A percentile compares a stretch with the other conserved stretches of the same genome.
phyloP scores from a whole-genome alignment of 2,113 vertebrate genomes.

The Laticauda colubrina region DNA sequence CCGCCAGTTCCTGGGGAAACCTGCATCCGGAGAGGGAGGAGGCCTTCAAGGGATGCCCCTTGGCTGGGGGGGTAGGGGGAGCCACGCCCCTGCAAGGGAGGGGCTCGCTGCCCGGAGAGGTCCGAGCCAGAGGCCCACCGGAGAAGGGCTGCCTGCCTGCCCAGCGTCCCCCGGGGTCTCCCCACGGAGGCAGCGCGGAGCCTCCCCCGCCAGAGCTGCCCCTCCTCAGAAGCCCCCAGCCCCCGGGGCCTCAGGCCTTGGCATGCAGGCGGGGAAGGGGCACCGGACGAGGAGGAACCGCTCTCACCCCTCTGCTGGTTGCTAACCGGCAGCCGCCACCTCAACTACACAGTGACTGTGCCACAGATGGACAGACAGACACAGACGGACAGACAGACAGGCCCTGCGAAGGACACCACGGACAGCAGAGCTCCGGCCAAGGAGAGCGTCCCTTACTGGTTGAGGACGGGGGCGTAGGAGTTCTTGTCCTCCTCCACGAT shows the following conservation, averaged over 20 bases:
- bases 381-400: constrained; percentile 51
- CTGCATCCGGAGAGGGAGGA: constrained; percentile 58
- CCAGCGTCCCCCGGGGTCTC: neutral
- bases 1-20: constrained; percentile 94
- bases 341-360: constrained; percentile 52
- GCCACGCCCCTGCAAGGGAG: neutral
- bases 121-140: neutral
- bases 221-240: neutral
- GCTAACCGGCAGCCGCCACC: constrained; percentile 56
- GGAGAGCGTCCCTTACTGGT: constrained; percentile 82
- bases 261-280: neutral
- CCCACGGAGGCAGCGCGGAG: rapidly evolving
- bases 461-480: constrained; percentile 91
- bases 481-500: constrained; percentile 98
- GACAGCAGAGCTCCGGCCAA: constrained; percentile 47
- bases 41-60: neutral
- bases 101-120: neutral
- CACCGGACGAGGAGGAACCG: constrained; percentile 43
- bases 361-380: constrained; percentile 70
- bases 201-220: neutral
- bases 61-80: rapidly evolving
- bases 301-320: constrained; percentile 59
- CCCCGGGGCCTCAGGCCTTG: neutral
- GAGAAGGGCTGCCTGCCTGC: neutral
- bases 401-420: constrained; percentile 27